Percentiles rank a stretch among this genome's conserved stretches.
Conservation (phyloP, 2,888 invertebrate species). For the Meganola albula region DNA sequence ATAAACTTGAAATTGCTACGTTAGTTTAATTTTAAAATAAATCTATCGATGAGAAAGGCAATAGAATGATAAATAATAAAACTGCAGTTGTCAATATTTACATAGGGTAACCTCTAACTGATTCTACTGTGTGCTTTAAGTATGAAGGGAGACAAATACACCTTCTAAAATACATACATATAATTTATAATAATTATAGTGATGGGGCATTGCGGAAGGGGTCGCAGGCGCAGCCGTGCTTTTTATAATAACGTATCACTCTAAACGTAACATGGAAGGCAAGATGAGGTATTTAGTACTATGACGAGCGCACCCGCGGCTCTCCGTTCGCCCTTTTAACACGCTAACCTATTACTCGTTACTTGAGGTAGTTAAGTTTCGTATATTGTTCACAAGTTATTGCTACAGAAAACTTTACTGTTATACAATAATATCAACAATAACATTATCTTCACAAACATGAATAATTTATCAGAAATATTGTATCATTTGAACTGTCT, state of each 20-base stretch:
- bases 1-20: conserved; percentile 65
- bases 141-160: conserved; percentile 57
- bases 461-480: conserved; percentile 34
- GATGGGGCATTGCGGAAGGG: conserved; percentile 17
- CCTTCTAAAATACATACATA: conserved; percentile 51
- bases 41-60: conserved; percentile 65
- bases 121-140: conserved; percentile 63
- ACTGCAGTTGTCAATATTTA: conserved; percentile 66
- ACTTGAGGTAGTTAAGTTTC: conserved; percentile 74
- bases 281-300: conserved; percentile 50
- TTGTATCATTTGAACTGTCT: conserved; percentile 19
- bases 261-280: conserved; percentile 52
- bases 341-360: conserved; percentile 60
- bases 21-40: conserved; percentile 69
- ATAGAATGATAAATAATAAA: conserved; percentile 75
- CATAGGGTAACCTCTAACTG: conserved; percentile 60
- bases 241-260: conserved; percentile 26
- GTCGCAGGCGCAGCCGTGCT: conserved; percentile 11
- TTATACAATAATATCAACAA: conserved; percentile 62
- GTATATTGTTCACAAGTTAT: conserved; percentile 59
- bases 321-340: conserved; percentile 37
- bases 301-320: conserved; percentile 21
- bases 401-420: conserved; percentile 56
- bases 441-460: conserved; percentile 51
- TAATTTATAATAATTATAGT: conserved; percentile 26